A percentile compares a stretch with the other conserved stretches of the same genome.
These are phyloP conservation scores for Cacatua alba DNA, from an alignment of 2,113 vertebrate genomes.

Conservation along the genomic window DNA sequence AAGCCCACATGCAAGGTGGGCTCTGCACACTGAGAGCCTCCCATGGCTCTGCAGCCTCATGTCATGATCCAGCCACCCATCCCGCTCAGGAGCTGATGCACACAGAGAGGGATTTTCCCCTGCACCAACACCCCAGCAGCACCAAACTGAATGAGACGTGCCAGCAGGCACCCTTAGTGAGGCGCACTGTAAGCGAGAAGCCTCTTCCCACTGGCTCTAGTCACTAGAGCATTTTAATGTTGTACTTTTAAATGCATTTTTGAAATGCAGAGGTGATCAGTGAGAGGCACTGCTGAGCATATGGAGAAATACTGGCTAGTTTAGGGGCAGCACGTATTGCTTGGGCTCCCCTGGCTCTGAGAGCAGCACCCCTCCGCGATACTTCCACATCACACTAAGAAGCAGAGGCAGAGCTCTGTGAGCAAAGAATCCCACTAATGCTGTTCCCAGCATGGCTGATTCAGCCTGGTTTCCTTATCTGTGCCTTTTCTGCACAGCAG, in stretches of 20 bases:
- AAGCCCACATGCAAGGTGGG: background rate
- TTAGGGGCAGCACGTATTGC: background rate
- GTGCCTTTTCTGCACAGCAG: background rate
- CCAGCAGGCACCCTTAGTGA: background rate
- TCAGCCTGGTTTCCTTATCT: background rate
- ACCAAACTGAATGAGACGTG: background rate
- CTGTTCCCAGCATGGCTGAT: background rate
- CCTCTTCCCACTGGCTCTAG: background rate
- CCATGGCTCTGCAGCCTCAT: background rate
- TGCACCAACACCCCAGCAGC: background rate
- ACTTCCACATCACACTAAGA: background rate
- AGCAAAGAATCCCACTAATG: background rate
- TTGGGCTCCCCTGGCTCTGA: background rate
- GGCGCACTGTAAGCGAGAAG: background rate
- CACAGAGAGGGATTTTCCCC: background rate
- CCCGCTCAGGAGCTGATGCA: background rate
- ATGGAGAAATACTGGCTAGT: accelerated
- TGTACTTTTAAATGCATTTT: accelerated
- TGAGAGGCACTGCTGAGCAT: background rate
- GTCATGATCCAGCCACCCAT: accelerated
- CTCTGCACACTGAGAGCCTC: background rate
- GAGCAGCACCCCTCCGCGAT: background rate
- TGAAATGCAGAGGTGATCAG: background rate
- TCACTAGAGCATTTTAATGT: background rate
- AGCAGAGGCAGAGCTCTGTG: background rate